These are phyloP conservation scores for Melanogrammus aeglefinus DNA, from an alignment of 2,797 vertebrate genomes.

Conservation along the genomic window DNA sequence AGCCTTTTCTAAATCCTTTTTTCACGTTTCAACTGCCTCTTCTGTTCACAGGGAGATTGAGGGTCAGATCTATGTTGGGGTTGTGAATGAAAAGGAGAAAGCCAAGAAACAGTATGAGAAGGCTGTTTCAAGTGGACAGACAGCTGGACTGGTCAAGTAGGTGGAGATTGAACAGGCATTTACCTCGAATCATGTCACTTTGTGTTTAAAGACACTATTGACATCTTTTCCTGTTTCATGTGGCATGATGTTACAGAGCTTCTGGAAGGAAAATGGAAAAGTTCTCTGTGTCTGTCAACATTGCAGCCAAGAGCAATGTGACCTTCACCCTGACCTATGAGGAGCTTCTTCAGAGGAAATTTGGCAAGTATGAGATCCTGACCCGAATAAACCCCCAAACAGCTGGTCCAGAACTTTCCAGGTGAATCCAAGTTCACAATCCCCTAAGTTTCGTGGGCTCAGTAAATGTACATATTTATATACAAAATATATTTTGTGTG, in stretches of 20 bases:
- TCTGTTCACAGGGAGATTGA: slow-evolving; percentile 77
- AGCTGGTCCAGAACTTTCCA: slow-evolving; percentile 84
- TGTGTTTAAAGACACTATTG: not conserved
- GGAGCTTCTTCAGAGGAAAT: slow-evolving; percentile 84
- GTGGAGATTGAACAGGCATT: slow-evolving; percentile 16
- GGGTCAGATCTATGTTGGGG: slow-evolving; percentile 74
- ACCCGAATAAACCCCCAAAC: slow-evolving; percentile 84
- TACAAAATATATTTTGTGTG: not conserved
- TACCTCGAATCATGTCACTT: not conserved
- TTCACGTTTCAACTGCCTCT: not conserved
- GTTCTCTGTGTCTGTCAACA: slow-evolving; percentile 86
- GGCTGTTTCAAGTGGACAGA: slow-evolving; percentile 82
- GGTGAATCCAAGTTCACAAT: slow-evolving; percentile 51
- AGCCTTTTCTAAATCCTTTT: not conserved
- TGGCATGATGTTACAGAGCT: slow-evolving; percentile 59
- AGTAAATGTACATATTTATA: not conserved
- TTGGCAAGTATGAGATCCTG: slow-evolving; percentile 84
- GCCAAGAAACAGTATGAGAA: slow-evolving; percentile 86
- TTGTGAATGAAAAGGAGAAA: slow-evolving; percentile 83
- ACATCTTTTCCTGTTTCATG: not conserved
- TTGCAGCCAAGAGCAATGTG: slow-evolving; percentile 80
- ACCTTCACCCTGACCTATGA: slow-evolving; percentile 87
- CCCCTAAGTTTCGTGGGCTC: not conserved
- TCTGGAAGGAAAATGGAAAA: slow-evolving; percentile 91
- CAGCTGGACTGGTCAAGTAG: slow-evolving; percentile 86